phyloP scores from a whole-genome alignment of 2,113 vertebrate genomes.

The Chloroceryle aenea region DNA sequence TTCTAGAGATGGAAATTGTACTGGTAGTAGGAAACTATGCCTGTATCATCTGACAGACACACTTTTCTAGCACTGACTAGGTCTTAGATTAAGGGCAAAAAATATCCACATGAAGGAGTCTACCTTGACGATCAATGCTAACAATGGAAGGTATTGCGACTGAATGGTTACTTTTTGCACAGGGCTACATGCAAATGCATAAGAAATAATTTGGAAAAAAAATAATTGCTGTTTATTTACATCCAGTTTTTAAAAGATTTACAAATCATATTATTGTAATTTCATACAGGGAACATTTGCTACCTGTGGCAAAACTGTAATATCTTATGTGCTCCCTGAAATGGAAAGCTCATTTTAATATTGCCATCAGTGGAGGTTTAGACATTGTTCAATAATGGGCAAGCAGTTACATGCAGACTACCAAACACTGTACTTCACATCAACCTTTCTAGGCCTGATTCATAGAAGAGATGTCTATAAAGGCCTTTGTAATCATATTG shows the following conservation, averaged over 20 bases:
- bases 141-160: background rate
- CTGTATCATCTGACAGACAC: background rate
- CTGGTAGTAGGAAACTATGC: background rate
- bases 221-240: background rate
- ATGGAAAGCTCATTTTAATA: background rate
- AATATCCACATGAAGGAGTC: accelerated
- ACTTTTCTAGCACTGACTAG: background rate
- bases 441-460: background rate
- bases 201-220: background rate
- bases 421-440: background rate
- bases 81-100: background rate
- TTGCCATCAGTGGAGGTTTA: background rate
- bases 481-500: background rate
- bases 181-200: background rate
- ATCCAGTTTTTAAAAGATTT: background rate
- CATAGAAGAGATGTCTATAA: background rate
- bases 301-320: background rate
- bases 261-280: background rate
- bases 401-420: background rate
- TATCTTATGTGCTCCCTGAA: background rate
- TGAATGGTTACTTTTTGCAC: background rate
- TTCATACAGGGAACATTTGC: background rate
- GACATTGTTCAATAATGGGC: background rate
- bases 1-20: background rate
- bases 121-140: background rate